These are phyloP conservation scores for Myotis yumanensis DNA, from an alignment of 2,113 vertebrate species.

Conservation along the genomic window DNA sequence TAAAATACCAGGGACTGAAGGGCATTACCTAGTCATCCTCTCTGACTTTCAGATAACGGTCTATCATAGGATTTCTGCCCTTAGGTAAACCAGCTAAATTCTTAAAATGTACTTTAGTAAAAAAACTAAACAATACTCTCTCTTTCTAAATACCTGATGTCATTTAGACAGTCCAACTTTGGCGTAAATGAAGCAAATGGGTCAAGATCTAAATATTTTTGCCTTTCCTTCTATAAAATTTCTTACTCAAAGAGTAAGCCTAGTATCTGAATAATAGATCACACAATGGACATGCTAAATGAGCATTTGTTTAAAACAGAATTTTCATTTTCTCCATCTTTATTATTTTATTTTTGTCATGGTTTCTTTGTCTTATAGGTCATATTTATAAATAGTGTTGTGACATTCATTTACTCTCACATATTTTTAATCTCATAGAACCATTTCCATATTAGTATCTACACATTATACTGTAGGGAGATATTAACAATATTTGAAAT, in stretches of 20 bases:
- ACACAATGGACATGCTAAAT: background rate
- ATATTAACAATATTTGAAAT: slow-evolving; percentile 53
- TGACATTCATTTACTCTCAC: background rate
- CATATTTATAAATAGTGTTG: background rate
- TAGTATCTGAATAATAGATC: background rate
- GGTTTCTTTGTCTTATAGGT: background rate
- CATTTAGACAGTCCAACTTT: background rate
- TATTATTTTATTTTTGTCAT: background rate
- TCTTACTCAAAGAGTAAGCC: background rate
- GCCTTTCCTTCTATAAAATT: background rate
- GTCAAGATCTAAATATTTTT: slow-evolving; percentile 6
- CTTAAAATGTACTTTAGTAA: background rate
- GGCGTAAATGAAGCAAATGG: background rate
- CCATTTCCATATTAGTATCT: slow-evolving; percentile 10
- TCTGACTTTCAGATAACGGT: slow-evolving; percentile 29
- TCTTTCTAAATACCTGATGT: background rate
- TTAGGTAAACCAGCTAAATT: background rate
- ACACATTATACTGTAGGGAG: slow-evolving; percentile 25
- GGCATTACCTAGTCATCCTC: background rate
- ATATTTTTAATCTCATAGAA: slow-evolving; percentile 45
- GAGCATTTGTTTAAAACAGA: background rate
- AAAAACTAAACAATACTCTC: background rate
- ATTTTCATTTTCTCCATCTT: background rate
- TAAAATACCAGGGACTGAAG: background rate
- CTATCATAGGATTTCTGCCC: slow-evolving; percentile 23